Conservation (phyloP, 1,140 invertebrate species). For the Cotesia glomerata region DNA sequence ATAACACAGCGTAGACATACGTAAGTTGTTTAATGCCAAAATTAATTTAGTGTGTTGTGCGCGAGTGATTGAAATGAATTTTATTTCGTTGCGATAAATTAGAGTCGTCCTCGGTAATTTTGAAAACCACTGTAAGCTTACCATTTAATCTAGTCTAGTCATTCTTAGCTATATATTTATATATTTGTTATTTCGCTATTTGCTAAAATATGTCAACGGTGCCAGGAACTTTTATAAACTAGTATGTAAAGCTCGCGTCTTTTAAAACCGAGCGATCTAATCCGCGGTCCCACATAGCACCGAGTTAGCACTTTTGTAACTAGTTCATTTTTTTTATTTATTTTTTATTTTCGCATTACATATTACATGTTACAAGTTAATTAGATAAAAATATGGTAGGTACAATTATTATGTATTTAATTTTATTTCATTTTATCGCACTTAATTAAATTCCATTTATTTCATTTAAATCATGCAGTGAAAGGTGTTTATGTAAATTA, state of each 20-base stretch:
- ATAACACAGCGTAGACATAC: too few relatives aligned
- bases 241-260: not conserved
- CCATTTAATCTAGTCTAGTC: not conserved
- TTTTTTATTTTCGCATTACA: not conserved
- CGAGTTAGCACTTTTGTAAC: too few relatives aligned
- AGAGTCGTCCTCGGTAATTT: conserved; percentile 3
- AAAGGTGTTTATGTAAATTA: not conserved
- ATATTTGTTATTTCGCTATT: not conserved
- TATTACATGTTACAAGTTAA: not conserved
- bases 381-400: not conserved
- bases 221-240: not conserved
- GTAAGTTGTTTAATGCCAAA: too few relatives aligned
- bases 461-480: not conserved
- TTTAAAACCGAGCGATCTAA: not conserved
- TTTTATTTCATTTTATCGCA: not conserved
- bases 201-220: not conserved
- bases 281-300: too few relatives aligned
- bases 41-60: too few relatives aligned
- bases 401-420: not conserved
- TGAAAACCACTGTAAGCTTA: conserved; percentile 9
- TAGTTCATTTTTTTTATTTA: not conserved
- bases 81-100: too few relatives aligned
- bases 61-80: too few relatives aligned
- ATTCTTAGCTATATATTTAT: too few relatives aligned
- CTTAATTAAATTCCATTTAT: conserved; percentile 35